phyloP scores from a whole-genome alignment of 2,888 invertebrate species.

The Osmoderma eremita region DNA sequence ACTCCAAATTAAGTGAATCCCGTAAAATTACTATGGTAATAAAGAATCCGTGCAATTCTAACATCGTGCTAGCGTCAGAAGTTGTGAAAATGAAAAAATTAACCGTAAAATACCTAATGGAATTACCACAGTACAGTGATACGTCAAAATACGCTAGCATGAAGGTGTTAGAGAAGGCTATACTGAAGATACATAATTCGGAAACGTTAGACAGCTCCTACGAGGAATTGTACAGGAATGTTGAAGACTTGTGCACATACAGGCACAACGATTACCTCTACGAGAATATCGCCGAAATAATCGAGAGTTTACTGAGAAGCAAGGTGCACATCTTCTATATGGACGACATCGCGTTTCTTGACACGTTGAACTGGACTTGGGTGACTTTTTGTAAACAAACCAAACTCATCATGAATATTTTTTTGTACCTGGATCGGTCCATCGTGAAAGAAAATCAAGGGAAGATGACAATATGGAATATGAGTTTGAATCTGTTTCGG shows the following conservation, averaged over 20 bases:
- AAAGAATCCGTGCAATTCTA: constrained; percentile 14
- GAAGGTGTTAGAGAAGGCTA: constrained; percentile 42
- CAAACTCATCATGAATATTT: constrained; percentile 97
- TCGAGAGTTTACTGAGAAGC: constrained; percentile 85
- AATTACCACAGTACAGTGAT: constrained; percentile 15
- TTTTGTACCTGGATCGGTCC: constrained; percentile 93
- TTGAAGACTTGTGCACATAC: constrained; percentile 95
- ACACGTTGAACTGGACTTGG: constrained; percentile 92
- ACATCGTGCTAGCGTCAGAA: constrained; percentile 2
- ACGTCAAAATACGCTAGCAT: constrained; percentile 33
- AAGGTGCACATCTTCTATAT: constrained; percentile 86
- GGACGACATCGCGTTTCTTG: constrained; percentile 87
- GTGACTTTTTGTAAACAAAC: constrained; percentile 92
- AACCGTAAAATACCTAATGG: constrained; percentile 29
- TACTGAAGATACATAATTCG: constrained; percentile 46
- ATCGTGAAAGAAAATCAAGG: constrained; percentile 92
- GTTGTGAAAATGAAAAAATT: constrained; percentile 34
- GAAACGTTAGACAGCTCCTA: constrained; percentile 70
- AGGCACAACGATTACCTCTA: constrained; percentile 91
- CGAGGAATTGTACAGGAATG: constrained; percentile 93
- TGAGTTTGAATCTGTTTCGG: constrained; percentile 92
- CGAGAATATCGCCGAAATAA: constrained; percentile 81
- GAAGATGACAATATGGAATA: constrained; percentile 94
- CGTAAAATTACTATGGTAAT: constrained; percentile 2
- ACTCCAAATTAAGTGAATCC: no score